Percentiles rank a stretch among this genome's conserved stretches.
These are phyloP conservation scores for Entomobrya proxima DNA, from an alignment of 2,888 invertebrate genomes.

Conservation along the genomic window DNA sequence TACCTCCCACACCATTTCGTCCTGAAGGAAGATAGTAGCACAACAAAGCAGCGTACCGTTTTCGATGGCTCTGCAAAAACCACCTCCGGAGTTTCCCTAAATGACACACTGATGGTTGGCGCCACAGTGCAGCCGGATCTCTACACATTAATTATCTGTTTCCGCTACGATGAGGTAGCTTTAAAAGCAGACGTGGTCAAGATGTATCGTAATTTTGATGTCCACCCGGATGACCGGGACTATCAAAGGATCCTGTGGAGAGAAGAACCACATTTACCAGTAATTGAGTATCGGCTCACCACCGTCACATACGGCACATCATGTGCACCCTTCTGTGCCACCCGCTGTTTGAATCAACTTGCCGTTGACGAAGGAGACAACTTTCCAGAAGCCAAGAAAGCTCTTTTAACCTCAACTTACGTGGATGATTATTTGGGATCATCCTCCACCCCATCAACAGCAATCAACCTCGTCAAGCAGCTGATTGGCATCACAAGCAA, in stretches of 20 bases:
- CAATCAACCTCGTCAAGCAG: constrained; percentile 21
- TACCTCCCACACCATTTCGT: constrained; percentile 69
- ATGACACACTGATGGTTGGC: constrained; percentile 76
- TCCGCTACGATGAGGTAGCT: constrained; percentile 75
- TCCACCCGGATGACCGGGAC: constrained; percentile 74
- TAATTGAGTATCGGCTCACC: constrained; percentile 68
- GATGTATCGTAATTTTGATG: constrained; percentile 76
- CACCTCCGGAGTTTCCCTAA: constrained; percentile 74
- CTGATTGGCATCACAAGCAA: background rate
- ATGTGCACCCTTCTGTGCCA: constrained; percentile 76
- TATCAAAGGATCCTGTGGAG: constrained; percentile 77
- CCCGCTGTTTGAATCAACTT: constrained; percentile 74
- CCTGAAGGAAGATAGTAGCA: constrained; percentile 43
- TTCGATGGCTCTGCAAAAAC: constrained; percentile 61
- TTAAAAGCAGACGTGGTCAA: constrained; percentile 77
- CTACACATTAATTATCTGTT: constrained; percentile 75
- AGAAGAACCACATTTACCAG: constrained; percentile 64
- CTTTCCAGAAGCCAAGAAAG: constrained; percentile 60
- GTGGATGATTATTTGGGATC: constrained; percentile 74
- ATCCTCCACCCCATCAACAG: background rate
- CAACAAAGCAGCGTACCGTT: constrained; percentile 66
- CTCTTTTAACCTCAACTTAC: constrained; percentile 75
- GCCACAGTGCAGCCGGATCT: constrained; percentile 76
- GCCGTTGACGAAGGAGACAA: constrained; percentile 71
- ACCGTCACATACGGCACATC: constrained; percentile 77